Base-by-base conservation (phyloP, 2,888 invertebrate genomes). In the Amblyjoppa fuscipennis region DNA sequence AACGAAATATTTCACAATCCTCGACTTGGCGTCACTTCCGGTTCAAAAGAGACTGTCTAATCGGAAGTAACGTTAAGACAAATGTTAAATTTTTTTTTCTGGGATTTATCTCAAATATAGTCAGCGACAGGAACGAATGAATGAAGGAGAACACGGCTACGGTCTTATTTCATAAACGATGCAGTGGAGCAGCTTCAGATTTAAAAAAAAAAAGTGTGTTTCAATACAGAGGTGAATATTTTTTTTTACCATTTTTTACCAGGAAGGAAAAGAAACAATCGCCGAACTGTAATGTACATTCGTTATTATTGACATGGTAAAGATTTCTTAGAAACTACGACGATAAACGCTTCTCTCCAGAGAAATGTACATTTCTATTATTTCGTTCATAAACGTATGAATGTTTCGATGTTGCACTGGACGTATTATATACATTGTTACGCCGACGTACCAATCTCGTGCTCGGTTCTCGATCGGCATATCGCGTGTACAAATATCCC, bases 291-390 rank as follows among this genome's bases (percentile, higher is more conserved):
- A 38, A 87, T 88, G 88, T 85, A 88, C 76, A 88, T 87, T 75
- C 76, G 70, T 87, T 88, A 89, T 90, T 90, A 91, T 91, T 92
- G 89, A 90, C 90, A 83, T 88, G 83, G 87, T 91, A 91, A 86
- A 91, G 74, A 78, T 89, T 89, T 87, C 89, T 90, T 90, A 92
- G 73, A 89, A 90, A 90, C 89, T 89, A 90, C 87, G 78, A 85
- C 78, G 88, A 85, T 89, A 86, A 87, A 89, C 82, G 86, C 85
- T 89, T 86, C 71, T 74, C 77, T 74, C 81, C 85, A 74, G 66
- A 87, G 85, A 87, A 86, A 87, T 89, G 82, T 87, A 89, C 84
- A 86, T 75, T 87, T 85, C 76, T 71, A 75, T 69, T 34, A 66
- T 59, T 74, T 75, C 75, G 41, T 31, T 66, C 76, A 41, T 85